phyloP scores from a whole-genome alignment of 2,113 vertebrate genomes.

The Gallinago media region DNA sequence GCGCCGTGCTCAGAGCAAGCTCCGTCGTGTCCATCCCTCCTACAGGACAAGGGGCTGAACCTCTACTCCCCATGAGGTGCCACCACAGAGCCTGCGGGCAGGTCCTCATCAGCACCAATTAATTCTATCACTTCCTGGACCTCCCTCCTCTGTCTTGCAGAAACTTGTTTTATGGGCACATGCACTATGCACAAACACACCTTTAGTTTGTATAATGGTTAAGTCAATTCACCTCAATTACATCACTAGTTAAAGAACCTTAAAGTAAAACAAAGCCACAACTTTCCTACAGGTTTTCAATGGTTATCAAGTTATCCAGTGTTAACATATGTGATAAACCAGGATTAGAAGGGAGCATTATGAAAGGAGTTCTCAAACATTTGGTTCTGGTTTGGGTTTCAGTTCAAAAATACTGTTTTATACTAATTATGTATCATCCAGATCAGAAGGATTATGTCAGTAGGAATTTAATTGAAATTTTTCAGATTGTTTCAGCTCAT shows the following conservation, averaged over 20 bases:
- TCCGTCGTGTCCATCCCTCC: not conserved
- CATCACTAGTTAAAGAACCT: not conserved
- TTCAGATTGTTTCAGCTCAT: not conserved
- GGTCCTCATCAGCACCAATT: rapidly evolving
- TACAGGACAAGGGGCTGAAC: rapidly evolving
- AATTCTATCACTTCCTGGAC: not conserved
- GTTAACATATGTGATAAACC: not conserved
- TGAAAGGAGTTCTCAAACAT: not conserved
- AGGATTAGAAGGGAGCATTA: not conserved
- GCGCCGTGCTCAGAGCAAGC: not conserved
- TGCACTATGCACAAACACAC: not conserved
- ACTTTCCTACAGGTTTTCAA: not conserved
- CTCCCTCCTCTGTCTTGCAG: not conserved
- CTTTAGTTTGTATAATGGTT: not conserved
- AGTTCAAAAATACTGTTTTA: not conserved
- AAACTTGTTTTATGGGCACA: not conserved
- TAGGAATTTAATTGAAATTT: not conserved
- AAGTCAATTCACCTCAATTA: not conserved
- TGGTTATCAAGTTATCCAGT: not conserved
- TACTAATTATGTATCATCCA: not conserved
- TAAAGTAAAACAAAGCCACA: not conserved
- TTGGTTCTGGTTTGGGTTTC: not conserved
- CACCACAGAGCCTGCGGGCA: rapidly evolving
- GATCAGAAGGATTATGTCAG: not conserved
- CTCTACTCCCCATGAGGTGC: not conserved